phyloP scores from a whole-genome alignment of 2,113 vertebrate genomes.

The Gorsachius goisagi region DNA sequence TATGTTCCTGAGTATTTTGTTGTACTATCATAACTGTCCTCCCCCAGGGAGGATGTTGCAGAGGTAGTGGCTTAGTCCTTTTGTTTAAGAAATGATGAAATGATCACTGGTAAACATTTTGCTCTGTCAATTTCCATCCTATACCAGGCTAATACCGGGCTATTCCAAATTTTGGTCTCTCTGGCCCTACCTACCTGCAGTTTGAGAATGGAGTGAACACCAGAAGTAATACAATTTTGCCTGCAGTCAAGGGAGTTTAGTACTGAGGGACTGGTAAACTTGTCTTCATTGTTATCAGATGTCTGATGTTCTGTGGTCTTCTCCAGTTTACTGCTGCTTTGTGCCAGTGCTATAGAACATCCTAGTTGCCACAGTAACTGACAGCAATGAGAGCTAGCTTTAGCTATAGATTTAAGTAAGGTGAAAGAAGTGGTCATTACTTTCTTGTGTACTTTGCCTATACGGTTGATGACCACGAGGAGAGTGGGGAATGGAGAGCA shows the following conservation, averaged over 20 bases:
- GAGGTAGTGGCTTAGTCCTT: neutral
- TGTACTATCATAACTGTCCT: neutral
- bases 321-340: neutral
- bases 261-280: neutral
- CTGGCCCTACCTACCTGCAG: neutral
- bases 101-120: neutral
- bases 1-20: neutral
- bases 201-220: neutral
- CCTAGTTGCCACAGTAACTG: neutral
- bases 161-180: neutral
- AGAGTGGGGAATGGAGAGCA: neutral
- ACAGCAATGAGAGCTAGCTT: neutral
- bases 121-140: neutral
- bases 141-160: neutral
- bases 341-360: neutral
- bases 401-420: neutral
- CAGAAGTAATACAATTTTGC: neutral
- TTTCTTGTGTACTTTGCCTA: neutral
- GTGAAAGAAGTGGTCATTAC: neutral
- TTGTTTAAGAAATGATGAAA: neutral
- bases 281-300: neutral
- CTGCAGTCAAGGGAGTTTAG: neutral
- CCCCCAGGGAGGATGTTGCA: neutral
- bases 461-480: accelerated
- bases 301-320: neutral